Evolutionary conservation across 2,113 vertebrate species (phyloP), one percentile per base, ranked within the genome.

Genomic region (Lophochroa leadbeateri): DNA sequence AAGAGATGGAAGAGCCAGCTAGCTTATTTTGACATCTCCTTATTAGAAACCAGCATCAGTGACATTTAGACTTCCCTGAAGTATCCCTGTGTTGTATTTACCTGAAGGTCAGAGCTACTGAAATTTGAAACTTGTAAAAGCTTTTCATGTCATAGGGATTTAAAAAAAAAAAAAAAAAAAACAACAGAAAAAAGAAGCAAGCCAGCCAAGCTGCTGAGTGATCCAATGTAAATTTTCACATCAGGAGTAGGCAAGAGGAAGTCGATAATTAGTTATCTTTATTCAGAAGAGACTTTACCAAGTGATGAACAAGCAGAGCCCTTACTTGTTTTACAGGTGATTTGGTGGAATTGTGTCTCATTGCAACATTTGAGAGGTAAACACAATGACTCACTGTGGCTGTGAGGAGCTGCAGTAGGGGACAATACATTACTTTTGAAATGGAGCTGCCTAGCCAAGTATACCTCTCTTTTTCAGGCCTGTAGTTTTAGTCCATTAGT

Each of bases 41-140:
- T 77, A 33, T 90, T 78, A 50, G 50, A 93, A 74, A 79, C 35
- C 39, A 84, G 27, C 55, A 86, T 29, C 93, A 82, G 72, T 94
- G 92, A 86, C 95, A 92, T 96, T 95, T 92, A 93, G 64, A 75
- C 33, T 92, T 74, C 28, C 15, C 64, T 43, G 7, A 77, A 84
- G 18, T 17, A 82, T 16, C 63, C 21, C 31, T 46, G 53, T 13
- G 31, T 86, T 0, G 2, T 49, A 57, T 86, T 93, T 92, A 84
- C 65, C 7, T 27, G 88, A 92, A 92, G 71, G 95, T 90, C 90
- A 96, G 79, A 88, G 64, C 68, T 83, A 71, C 71, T 0, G 1
- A 58, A 90, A 92, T 50, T 19, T 39, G 21, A 78, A 57, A 68
- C 29, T 46, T 78, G 23, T 50, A 82, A 92, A 80, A 85, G 17